Conservation (phyloP, 2,797 vertebrate species). For the Picus viridis region DNA sequence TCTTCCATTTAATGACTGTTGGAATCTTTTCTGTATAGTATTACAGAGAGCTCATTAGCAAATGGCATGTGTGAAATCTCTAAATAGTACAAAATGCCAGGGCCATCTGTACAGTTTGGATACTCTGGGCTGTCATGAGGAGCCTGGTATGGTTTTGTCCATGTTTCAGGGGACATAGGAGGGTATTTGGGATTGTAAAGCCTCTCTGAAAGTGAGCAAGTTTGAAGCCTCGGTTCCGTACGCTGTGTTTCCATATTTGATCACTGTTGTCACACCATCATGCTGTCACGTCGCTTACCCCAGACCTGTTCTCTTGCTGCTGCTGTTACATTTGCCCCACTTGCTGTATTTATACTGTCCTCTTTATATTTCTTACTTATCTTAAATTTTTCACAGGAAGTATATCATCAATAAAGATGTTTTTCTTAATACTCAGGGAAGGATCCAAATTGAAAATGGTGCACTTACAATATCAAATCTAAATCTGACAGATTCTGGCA, state of each 20-base stretch:
- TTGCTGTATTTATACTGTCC: background rate
- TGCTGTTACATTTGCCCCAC: background rate
- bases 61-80: slow-evolving; percentile 21
- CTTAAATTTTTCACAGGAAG: slow-evolving; percentile 50
- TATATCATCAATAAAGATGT: slow-evolving; percentile 52
- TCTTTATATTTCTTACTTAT: slow-evolving; percentile 18
- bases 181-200: background rate
- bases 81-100: slow-evolving; percentile 7
- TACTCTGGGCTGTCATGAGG: background rate
- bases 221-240: background rate
- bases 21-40: background rate
- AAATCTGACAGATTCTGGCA: slow-evolving; percentile 92
- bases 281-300: background rate
- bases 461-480: slow-evolving; percentile 89
- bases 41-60: slow-evolving; percentile 28
- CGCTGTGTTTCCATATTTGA: fast-evolving
- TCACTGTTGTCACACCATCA: background rate
- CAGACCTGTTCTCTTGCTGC: background rate
- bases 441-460: slow-evolving; percentile 93
- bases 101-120: slow-evolving; percentile 40
- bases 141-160: background rate
- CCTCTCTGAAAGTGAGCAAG: background rate
- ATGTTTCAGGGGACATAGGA: background rate
- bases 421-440: slow-evolving; percentile 83
- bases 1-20: background rate